Percentiles rank a stretch among this genome's conserved stretches.
These are phyloP conservation scores for Bombus waltoni DNA, from an alignment of 1,140 invertebrate species.

Conservation along the genomic window DNA sequence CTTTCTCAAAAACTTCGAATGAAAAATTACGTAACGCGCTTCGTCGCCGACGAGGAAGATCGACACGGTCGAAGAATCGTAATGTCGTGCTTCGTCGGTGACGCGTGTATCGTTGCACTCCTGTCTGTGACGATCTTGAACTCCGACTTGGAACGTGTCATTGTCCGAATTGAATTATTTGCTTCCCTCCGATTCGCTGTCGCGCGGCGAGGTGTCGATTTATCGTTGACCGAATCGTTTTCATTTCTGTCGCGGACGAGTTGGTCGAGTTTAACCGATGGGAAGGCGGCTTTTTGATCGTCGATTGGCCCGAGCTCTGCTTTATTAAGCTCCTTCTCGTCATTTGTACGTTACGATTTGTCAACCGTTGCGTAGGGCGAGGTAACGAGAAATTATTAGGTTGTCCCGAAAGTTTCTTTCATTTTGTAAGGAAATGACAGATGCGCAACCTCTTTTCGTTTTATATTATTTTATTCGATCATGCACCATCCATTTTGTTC, in stretches of 20 bases:
- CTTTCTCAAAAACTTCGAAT: neutral
- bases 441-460: no score
- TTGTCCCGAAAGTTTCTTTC: no score
- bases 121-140: constrained; percentile 8
- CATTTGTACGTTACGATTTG: neutral
- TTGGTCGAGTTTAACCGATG: neutral
- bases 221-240: neutral
- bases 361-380: no score
- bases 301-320: neutral
- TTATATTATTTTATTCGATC: no score
- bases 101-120: neutral
- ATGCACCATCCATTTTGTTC: no score
- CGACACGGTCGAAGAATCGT: neutral
- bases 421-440: no score
- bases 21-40: neutral
- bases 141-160: constrained; percentile 21
- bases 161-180: constrained; percentile 34
- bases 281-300: neutral
- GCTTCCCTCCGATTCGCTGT: neutral
- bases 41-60: no score
- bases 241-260: neutral
- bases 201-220: neutral
- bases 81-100: neutral
- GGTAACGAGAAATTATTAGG: no score
- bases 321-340: neutral